Base-by-base conservation (phyloP, 1,140 invertebrate species). In the Augochlora pura region DNA sequence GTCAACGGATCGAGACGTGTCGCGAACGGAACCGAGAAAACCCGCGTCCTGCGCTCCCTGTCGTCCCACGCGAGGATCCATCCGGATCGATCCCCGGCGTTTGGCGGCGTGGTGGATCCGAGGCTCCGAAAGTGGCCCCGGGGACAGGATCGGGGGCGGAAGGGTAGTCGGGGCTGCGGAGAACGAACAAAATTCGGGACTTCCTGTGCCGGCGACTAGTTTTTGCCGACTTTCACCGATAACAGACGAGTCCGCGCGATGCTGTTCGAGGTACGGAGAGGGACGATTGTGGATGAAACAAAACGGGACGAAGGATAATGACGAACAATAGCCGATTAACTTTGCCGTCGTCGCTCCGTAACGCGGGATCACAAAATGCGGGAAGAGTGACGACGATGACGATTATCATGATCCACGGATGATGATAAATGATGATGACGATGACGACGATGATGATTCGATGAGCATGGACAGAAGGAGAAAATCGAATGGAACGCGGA, bases 291-390 rank as follows among this genome's bases (percentile, higher is more conserved):
- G 46, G 18, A 57, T 9, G 14, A 14, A 14, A n/a, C 49, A 23
- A 69, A 81, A 64, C 21, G 57, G 18, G 74, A 38, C 10, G 49
- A 52, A 52, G 14, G 46, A 80, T 60, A 14, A 42, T n/a, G 39
- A 60, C 57, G 54, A 65, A 59, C 21, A 62, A 84, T 60, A 63
- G 77, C 78, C 77, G 80, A 80, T 68, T 83, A 77, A 83, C 80
- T 87, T 32, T 83, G 80, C 77, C 80, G 83, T 76, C 10, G 1
- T 12, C 14, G 3, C 14, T 10, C 42, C 76, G 71, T 60, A 78
- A 86, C 80, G 76, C 42, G 14, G 32, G 32, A 32, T 32, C 4
- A 32, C 4, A 32, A 32, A 32, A 32, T n/a, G 32, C 32, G 32
- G 4, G 4, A 32, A 32, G 32, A 32, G 32, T 32, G 32, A 32